phyloP scores from a whole-genome alignment of 2,113 vertebrate species.

The Plectropomus leopardus region DNA sequence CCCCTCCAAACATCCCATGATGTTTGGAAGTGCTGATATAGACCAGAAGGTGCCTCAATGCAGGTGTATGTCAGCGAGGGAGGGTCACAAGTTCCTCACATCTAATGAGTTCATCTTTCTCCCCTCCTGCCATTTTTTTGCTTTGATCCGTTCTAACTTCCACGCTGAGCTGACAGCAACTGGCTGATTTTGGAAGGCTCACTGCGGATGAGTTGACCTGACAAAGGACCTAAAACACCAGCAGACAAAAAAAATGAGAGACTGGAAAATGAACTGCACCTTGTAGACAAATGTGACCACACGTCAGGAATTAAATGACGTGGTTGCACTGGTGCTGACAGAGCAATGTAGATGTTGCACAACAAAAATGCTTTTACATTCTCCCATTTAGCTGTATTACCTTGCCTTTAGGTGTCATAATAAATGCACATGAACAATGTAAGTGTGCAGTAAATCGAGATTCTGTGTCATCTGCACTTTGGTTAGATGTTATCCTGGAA shows the following conservation, averaged over 20 bases:
- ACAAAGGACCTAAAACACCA: neutral
- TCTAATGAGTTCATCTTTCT: constrained; percentile 26
- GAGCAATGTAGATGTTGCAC: constrained; percentile 5
- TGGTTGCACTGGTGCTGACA: neutral
- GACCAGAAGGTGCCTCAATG: neutral
- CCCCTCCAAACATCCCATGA: constrained; percentile 26
- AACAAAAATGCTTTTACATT: neutral
- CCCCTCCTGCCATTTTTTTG: constrained; percentile 43
- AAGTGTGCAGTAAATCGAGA: neutral
- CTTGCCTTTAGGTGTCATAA: neutral
- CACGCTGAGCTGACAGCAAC: neutral
- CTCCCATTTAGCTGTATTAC: neutral
- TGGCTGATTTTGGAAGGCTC: neutral
- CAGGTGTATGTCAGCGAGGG: constrained; percentile 27
- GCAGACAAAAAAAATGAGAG: neutral
- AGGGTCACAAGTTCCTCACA: constrained; percentile 23
- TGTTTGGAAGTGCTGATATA: constrained; percentile 29
- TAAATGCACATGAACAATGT: neutral
- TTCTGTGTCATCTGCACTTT: neutral
- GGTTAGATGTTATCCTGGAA: neutral
- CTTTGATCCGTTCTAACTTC: constrained; percentile 26
- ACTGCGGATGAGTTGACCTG: neutral
- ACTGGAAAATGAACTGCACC: constrained; percentile 6
- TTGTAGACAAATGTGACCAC: constrained; percentile 12
- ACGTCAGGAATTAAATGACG: neutral